These are phyloP conservation scores for Brachionus rubens DNA, from an alignment of 1,140 invertebrate species.

Conservation along the genomic window DNA sequence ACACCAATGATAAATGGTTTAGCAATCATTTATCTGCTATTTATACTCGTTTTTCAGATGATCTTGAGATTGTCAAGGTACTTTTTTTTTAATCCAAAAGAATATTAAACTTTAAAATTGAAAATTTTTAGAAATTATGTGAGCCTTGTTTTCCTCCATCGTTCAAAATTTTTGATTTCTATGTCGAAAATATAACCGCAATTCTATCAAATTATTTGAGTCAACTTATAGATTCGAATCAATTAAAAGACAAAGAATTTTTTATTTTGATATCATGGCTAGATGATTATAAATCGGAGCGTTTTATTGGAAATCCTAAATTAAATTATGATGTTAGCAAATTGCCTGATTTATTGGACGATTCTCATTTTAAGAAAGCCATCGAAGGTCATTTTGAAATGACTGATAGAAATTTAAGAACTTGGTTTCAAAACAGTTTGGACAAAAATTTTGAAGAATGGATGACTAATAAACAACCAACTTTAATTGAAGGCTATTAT, in stretches of 20 bases:
- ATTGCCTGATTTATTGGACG: conserved; percentile 31
- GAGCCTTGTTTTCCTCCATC: conserved; percentile 45
- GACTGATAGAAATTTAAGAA: background rate
- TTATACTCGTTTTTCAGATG: conserved; percentile 3
- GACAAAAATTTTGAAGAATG: conserved; percentile 30
- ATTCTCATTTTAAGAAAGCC: background rate
- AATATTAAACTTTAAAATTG: background rate
- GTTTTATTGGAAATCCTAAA: conserved; percentile 11
- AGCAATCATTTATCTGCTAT: conserved; percentile 23
- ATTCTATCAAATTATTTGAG: background rate
- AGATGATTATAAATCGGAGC: conserved; percentile 21
- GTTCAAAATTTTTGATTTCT: conserved; percentile 22
- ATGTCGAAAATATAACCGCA: background rate
- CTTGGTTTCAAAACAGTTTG: conserved; percentile 39
- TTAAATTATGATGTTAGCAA: background rate
- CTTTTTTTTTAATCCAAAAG: background rate
- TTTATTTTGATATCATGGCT: conserved; percentile 20
- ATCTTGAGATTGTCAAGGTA: conserved; percentile 38
- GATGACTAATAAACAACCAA: background rate
- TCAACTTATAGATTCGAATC: conserved; percentile 9
- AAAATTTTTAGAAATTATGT: conserved; percentile 11
- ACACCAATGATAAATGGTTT: conserved; percentile 35
- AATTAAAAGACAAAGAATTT: conserved; percentile 35
- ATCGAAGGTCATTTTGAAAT: background rate
- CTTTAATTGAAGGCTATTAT: conserved; percentile 7